Evolutionary conservation across 2,113 vertebrate species (phyloP), one percentile per base, ranked within the genome.

Genomic region (Chaenogobius annularis): DNA sequence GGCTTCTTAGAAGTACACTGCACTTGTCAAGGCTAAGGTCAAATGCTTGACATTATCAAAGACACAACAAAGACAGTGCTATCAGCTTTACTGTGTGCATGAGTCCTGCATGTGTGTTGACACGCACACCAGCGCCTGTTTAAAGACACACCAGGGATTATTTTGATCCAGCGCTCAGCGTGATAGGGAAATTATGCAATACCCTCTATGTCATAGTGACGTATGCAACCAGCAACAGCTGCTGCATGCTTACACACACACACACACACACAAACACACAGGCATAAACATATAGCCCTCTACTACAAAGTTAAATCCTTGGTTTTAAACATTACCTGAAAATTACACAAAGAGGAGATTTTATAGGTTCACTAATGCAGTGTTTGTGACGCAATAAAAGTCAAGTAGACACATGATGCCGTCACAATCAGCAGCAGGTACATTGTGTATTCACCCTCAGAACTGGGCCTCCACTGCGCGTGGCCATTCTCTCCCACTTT

Each of bases 21-120:
- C 82, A 71, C 83, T 87, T 78, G 86, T 82, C 85, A 86, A 90
- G 89, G 86, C 81, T 84, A 86, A 90, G 90, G 89, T 85, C 90
- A 88, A 88, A 88, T 74, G 83, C 69, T 82, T 90, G 85, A 87
- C 82, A 84, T 79, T 85, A 89, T 81, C 77, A 83, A 31, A 90
- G 87, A 88, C 91, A 86, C 84, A 89, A 90, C 86, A 91, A 88
- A 88, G 85, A 85, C 82, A 62, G 65, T 55, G 74, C 85, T 84
- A 88, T 85, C 86, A 61, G 78, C 78, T 73, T 61, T 81, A 73
- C 78, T 87, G 73, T 84, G 84, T 72, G 66, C 55, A 52, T 61
- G 15, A 68, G 73, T 14, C 19, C 44, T 58, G 54, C 59, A 58
- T 59, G 67, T 55, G 61, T 31, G 71, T 14, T 15, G 19, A 17